Evolutionary conservation across 2,113 vertebrate genomes (phyloP).

Genomic region (Etheostoma spectabile): DNA sequence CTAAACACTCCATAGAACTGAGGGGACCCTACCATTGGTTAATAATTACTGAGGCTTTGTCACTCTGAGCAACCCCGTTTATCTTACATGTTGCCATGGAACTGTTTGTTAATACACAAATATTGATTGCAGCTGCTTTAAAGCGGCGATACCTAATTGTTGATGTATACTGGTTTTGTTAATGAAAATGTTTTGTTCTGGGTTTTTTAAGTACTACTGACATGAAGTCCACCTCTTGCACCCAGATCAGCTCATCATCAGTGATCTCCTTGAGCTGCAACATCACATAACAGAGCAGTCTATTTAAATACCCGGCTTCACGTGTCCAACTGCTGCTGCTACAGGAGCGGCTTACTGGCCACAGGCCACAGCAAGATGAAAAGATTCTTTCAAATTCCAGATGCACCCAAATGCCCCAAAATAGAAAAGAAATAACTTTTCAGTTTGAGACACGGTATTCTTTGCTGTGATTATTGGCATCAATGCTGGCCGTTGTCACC

Average conservation of each 20-base stretch:
- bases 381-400: not conserved
- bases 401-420: not conserved
- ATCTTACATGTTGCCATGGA: not conserved
- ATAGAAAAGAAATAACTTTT: not conserved
- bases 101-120: not conserved
- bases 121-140: not conserved
- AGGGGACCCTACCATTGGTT: too few relatives aligned
- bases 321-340: constrained; percentile 21
- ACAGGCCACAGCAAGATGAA: not conserved
- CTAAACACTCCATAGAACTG: not conserved
- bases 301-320: constrained; percentile 40
- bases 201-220: not conserved
- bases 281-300: constrained; percentile 28
- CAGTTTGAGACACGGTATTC: not conserved
- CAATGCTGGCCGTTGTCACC: not conserved
- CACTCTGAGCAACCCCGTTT: not conserved
- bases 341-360: constrained; percentile 7
- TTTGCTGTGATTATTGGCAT: not conserved
- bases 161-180: not conserved
- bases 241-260: constrained; percentile 39
- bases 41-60: not conserved
- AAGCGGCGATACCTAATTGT: not conserved
- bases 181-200: not conserved
- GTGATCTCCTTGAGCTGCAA: not conserved
- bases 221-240: constrained; percentile 28